Evolutionary conservation across 2,113 vertebrate genomes (phyloP).

Genomic region (Chionis minor): DNA sequence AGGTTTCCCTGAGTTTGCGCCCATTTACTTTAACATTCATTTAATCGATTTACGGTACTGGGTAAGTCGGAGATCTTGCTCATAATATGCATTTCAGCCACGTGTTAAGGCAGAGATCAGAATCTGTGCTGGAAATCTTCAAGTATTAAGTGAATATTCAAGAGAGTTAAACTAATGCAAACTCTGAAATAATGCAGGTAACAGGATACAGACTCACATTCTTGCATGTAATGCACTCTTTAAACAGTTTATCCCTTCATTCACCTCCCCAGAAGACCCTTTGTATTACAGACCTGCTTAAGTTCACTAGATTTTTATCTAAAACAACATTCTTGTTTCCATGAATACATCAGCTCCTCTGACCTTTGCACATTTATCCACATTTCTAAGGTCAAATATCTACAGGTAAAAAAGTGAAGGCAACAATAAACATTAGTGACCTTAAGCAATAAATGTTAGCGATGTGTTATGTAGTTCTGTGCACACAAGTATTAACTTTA

Average conservation of each 20-base stretch:
- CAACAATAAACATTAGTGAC: conserved; percentile 49
- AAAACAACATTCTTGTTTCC: conserved; percentile 57
- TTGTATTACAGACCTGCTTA: conserved; percentile 59
- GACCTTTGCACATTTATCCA: conserved; percentile 53
- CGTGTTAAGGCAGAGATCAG: background rate
- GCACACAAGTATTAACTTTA: background rate
- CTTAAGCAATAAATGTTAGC: background rate
- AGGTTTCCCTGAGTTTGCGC: background rate
- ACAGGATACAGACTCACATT: conserved; percentile 34
- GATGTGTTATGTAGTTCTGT: background rate
- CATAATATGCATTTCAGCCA: background rate
- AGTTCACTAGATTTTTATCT: conserved; percentile 67
- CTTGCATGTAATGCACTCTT: conserved; percentile 42
- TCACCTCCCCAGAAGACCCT: conserved; percentile 60
- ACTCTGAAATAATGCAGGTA: conserved; percentile 51
- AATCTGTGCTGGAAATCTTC: conserved; percentile 4
- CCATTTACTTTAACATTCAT: background rate
- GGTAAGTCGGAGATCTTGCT: background rate
- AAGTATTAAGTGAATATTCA: conserved; percentile 22
- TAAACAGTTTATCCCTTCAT: conserved; percentile 55
- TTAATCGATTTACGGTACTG: background rate
- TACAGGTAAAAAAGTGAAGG: conserved; percentile 17
- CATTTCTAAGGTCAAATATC: conserved; percentile 48
- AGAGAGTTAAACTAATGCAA: conserved; percentile 1
- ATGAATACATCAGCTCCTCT: conserved; percentile 45